Conservation (phyloP, 2,113 vertebrate genomes). For the Thunnus thynnus region DNA sequence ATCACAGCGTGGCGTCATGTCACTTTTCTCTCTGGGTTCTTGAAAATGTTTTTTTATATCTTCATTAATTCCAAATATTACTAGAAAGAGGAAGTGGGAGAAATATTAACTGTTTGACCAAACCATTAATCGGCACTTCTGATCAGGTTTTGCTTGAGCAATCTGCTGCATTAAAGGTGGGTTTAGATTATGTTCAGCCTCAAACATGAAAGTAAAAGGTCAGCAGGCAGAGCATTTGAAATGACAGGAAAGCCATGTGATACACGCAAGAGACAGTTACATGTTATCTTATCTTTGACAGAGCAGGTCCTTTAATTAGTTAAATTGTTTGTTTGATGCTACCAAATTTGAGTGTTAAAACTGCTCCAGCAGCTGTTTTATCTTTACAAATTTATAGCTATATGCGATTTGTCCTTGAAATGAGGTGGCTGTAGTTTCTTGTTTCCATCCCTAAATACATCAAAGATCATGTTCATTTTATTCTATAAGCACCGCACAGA, state of each 20-base stretch:
- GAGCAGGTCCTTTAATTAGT: no score
- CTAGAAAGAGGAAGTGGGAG: background rate
- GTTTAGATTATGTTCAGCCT: no score
- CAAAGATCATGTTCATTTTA: background rate
- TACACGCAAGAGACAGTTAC: background rate
- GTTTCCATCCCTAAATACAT: background rate
- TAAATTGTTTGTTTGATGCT: no score
- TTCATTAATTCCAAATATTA: background rate
- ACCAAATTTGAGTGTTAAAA: no score
- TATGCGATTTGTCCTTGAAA: background rate
- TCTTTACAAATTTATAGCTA: no score
- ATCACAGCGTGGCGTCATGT: conserved; percentile 20
- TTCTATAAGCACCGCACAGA: background rate
- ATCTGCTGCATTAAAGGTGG: background rate
- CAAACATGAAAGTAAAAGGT: no score
- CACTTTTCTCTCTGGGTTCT: background rate
- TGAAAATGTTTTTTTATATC: no score
- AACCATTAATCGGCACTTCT: no score
- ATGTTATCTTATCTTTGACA: background rate
- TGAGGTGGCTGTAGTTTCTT: background rate
- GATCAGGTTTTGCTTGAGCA: background rate
- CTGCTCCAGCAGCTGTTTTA: no score
- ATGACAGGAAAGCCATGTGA: background rate
- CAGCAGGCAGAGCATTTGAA: no score
- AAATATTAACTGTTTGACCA: background rate